These are phyloP conservation scores for Anas bernieri DNA, from an alignment of 2,797 vertebrate species.

Conservation along the genomic window DNA sequence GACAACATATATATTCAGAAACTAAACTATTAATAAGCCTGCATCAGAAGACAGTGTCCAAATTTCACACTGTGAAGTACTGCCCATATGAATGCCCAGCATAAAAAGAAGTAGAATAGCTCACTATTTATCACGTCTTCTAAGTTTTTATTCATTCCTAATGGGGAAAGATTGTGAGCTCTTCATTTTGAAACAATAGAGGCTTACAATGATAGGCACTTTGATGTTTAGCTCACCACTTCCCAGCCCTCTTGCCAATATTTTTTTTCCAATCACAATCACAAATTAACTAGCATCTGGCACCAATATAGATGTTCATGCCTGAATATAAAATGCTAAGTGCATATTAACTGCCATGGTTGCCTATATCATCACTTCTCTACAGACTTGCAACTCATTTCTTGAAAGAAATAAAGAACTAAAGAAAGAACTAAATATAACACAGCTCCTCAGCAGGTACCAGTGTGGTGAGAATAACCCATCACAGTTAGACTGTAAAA, in stretches of 20 bases:
- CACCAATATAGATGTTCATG: background rate
- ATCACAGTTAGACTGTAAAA: background rate
- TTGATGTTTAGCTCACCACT: background rate
- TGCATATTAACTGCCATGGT: background rate
- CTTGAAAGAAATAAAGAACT: background rate
- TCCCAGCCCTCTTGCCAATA: background rate
- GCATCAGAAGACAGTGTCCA: background rate
- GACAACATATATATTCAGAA: background rate
- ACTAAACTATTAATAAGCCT: background rate
- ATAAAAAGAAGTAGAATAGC: background rate
- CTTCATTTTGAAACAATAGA: background rate
- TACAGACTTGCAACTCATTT: background rate
- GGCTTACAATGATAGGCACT: background rate
- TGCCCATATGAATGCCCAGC: background rate
- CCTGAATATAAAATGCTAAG: background rate
- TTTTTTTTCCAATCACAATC: background rate
- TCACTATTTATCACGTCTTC: background rate
- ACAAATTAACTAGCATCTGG: background rate
- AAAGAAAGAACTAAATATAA: conserved; percentile 2
- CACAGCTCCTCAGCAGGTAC: conserved; percentile 14
- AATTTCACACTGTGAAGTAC: background rate
- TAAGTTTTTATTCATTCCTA: background rate
- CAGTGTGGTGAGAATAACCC: conserved; percentile 2
- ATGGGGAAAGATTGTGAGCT: background rate
- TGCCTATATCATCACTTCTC: background rate